phyloP scores from a whole-genome alignment of 2,797 vertebrate genomes.

The Podarcis siculus region DNA sequence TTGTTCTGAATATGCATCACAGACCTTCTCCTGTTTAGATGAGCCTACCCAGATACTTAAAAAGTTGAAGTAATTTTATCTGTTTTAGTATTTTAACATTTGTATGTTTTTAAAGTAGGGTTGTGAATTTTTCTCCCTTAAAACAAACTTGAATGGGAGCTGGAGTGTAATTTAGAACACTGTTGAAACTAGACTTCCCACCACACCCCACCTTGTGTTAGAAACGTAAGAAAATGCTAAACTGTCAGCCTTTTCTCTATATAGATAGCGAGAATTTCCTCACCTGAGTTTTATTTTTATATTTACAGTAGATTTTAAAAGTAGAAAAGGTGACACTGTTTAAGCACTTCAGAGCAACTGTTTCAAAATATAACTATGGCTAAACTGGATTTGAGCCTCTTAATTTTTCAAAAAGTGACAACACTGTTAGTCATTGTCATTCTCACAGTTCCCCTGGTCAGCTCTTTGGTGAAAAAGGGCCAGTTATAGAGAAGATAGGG shows the following conservation, averaged over 20 bases:
- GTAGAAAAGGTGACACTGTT: not conserved
- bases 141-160: no score
- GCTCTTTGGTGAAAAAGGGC: not conserved
- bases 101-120: no score
- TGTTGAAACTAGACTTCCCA: no score
- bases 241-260: no score
- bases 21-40: no score
- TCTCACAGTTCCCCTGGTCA: not conserved
- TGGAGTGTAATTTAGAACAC: not conserved
- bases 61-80: no score
- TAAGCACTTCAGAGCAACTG: no score
- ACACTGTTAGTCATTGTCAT: not conserved
- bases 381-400: not conserved
- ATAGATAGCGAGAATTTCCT: not conserved
- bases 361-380: not conserved
- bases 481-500: no score
- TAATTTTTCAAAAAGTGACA: not conserved
- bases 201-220: no score
- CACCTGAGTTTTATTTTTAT: not conserved
- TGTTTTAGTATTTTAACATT: no score
- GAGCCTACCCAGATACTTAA: no score
- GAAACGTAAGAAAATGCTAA: no score
- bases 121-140: not conserved
- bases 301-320: not conserved
- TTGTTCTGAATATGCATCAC: not conserved